Conservation (phyloP, 2,888 invertebrate genomes). For the Scaptomyza caliginosa region DNA sequence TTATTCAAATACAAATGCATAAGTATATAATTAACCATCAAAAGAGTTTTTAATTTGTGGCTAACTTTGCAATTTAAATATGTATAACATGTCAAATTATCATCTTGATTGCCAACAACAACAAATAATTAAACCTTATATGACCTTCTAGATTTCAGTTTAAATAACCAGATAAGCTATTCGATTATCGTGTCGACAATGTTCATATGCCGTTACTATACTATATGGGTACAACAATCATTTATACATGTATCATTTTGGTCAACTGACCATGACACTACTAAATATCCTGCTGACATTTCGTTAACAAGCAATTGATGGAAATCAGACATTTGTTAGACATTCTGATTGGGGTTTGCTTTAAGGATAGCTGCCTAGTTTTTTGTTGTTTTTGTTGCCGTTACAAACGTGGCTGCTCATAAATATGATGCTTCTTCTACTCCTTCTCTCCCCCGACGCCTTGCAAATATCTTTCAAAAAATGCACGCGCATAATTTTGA, state of each 20-base stretch:
- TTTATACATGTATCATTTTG: slow-evolving; percentile 49
- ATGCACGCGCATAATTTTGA: slow-evolving; percentile 69
- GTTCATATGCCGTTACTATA: slow-evolving; percentile 25
- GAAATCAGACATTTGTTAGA: slow-evolving; percentile 11
- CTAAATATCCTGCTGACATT: slow-evolving; percentile 58
- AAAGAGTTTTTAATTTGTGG: not conserved
- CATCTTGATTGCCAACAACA: slow-evolving; percentile 9
- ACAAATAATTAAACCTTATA: slow-evolving; percentile 6
- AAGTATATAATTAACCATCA: not conserved
- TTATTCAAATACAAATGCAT: not conserved
- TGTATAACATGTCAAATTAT: slow-evolving; percentile 2
- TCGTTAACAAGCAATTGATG: slow-evolving; percentile 25
- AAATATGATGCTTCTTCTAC: slow-evolving; percentile 36
- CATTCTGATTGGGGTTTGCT: slow-evolving; percentile 33
- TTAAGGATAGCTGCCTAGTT: slow-evolving; percentile 12
- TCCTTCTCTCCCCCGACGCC: not conserved
- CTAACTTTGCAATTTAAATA: not conserved
- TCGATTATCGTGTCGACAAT: slow-evolving; percentile 16
- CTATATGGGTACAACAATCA: slow-evolving; percentile 24
- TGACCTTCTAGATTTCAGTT: slow-evolving; percentile 22
- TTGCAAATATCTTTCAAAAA: slow-evolving; percentile 39
- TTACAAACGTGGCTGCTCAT: slow-evolving; percentile 60
- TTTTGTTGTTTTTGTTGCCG: no score
- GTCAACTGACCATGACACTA: slow-evolving; percentile 26
- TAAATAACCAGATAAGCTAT: slow-evolving; percentile 18